Evolutionary conservation across 2,113 vertebrate genomes (phyloP), one percentile per base, ranked within the genome.

Genomic region (Regulus satrapa): DNA sequence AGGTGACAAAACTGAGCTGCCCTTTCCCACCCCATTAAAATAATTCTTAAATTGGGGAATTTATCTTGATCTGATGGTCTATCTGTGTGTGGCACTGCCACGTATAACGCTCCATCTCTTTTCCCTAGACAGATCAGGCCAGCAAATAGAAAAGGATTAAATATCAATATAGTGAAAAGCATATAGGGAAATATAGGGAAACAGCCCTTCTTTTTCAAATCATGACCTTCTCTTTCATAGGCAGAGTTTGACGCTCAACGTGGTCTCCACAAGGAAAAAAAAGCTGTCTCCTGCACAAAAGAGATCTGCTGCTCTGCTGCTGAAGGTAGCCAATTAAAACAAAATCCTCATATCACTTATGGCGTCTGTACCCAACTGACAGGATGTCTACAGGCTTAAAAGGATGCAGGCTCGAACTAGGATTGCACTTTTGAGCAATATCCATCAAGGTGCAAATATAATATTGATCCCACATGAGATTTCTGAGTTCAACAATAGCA

Each of bases 31-130:
- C 92, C 91, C 95, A 76, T 93, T 89, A 54, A 96, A 97, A 96
- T 92, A 96, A 95, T 95, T 92, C 94, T 91, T 95, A 94, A 96
- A 97, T 97, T 94, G 95, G 92, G 88, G 96, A 92, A 98, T 98
- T 96, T 92, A 93, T 98, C 97, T 97, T 97, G 97, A 97, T 97
- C 88, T 59, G 51, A 41, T 71, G 91, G 46, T 56, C 54, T 80
- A 78, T 93, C 86, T 95, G 71, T 67, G 84, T 62, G 61, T 87
- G 90, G 82, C 34, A 8, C 40, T 84, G 51, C 62, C 40, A 8
- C 1, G 2, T 74, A 56, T 92, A 72, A 71, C 14, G 71, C 34
- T 84, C 77, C 46, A 4, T 25, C 43, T 40, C 51, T 95, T 97
- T 95, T 76, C 87, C 79, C 40, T 40, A 25, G 68, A 54, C 28